These are phyloP conservation scores for Idaea dimidiata DNA, from an alignment of 2,888 invertebrate genomes.

Conservation along the genomic window DNA sequence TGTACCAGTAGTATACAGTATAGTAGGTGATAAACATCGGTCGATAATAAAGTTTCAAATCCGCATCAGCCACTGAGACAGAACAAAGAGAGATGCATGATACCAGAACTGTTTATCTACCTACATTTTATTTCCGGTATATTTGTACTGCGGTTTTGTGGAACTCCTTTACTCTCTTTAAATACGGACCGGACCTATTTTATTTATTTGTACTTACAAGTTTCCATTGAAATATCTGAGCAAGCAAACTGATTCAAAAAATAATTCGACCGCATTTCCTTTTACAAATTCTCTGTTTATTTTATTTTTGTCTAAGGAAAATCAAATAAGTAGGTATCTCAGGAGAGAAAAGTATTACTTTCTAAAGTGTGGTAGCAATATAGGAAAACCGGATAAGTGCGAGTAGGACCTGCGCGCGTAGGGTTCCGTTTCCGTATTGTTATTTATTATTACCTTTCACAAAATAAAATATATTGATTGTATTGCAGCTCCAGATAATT, in stretches of 20 bases:
- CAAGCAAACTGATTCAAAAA: not conserved
- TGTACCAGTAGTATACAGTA: too few species aligned
- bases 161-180: not conserved
- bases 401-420: too few species aligned
- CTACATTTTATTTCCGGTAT: conserved; percentile 29
- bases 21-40: too few species aligned
- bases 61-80: conserved; percentile 21
- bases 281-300: not conserved
- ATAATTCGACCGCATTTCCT: not conserved
- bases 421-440: too few species aligned
- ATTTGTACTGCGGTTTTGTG: not conserved
- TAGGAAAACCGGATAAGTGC: too few species aligned
- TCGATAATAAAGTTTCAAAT: not conserved
- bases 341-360: too few species aligned
- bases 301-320: not conserved
- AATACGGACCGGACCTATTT: not conserved
- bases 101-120: conserved; percentile 35
- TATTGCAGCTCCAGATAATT: too few species aligned
- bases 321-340: not conserved
- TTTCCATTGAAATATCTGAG: not conserved
- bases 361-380: too few species aligned
- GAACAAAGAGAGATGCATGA: conserved; percentile 40
- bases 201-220: not conserved
- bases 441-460: too few species aligned
- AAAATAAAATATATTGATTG: too few species aligned